A percentile compares a stretch with the other conserved stretches of the same genome.
phyloP scores from a whole-genome alignment of 2,113 vertebrate genomes.

The Chaenogobius annularis region DNA sequence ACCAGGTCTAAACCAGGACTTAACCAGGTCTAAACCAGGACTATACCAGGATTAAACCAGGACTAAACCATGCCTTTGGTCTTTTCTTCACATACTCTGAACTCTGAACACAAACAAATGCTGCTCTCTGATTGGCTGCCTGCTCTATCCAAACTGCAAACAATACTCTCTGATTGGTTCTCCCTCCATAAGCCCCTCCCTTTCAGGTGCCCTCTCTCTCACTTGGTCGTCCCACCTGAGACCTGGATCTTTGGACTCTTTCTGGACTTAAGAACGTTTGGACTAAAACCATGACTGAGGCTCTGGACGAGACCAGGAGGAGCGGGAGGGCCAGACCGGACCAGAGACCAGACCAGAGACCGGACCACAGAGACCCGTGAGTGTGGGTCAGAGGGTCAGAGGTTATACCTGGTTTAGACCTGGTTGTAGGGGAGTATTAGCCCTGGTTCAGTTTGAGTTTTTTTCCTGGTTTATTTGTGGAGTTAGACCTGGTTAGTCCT shows the following conservation, averaged over 20 bases:
- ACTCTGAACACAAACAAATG: not conserved
- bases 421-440: no score
- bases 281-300: conserved; percentile 37
- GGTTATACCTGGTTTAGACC: no score
- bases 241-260: not conserved
- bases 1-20: not conserved
- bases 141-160: not conserved
- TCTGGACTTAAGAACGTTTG: no score
- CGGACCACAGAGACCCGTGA: not conserved
- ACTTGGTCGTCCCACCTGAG: not conserved
- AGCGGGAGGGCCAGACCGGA: conserved; percentile 13
- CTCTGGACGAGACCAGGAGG: conserved; percentile 42
- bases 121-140: not conserved
- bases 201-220: not conserved
- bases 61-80: not conserved
- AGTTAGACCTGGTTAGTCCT: not conserved
- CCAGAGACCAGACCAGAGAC: conserved; percentile 2
- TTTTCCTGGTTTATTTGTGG: no score
- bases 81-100: not conserved
- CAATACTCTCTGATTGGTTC: conserved; percentile 48
- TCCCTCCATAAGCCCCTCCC: conserved; percentile 28
- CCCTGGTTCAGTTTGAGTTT: no score
- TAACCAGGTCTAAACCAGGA: not conserved
- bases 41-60: not conserved
- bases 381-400: not conserved